These are phyloP conservation scores for Ethmia dodecea DNA, from an alignment of 2,888 invertebrate genomes.

Conservation along the genomic window DNA sequence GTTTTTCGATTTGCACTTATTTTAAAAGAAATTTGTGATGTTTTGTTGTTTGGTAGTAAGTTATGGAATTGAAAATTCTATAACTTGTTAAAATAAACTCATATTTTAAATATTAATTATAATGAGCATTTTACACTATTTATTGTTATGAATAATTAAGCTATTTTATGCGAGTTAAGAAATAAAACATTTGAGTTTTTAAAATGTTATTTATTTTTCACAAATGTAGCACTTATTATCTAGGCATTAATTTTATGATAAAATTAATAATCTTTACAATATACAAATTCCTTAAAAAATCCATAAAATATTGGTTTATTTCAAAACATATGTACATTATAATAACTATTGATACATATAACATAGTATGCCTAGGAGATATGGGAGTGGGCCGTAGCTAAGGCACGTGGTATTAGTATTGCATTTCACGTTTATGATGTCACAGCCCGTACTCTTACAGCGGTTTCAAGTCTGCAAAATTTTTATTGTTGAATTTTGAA, in stretches of 20 bases:
- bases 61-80: conserved; percentile 7
- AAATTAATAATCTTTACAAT: conserved; percentile 78
- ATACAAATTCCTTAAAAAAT: conserved; percentile 76
- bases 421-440: conserved; percentile 29
- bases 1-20: too few relatives aligned
- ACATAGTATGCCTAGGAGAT: conserved; percentile 67
- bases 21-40: not conserved
- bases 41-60: conserved; percentile 5
- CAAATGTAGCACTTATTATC: conserved; percentile 74
- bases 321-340: conserved; percentile 75
- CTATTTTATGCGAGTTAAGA: conserved; percentile 16
- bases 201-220: conserved; percentile 74
- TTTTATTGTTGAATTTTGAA: too few relatives aligned
- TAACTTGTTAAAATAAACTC: conserved; percentile 12
- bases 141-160: conserved; percentile 9
- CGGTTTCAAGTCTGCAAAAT: too few relatives aligned
- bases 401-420: conserved; percentile 66
- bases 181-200: conserved; percentile 61
- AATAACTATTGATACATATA: conserved; percentile 69
- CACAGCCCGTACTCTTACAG: conserved; percentile 19
- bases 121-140: conserved; percentile 6
- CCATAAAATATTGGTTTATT: conserved; percentile 77
- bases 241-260: conserved; percentile 76
- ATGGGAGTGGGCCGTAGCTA: conserved; percentile 70
- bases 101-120: conserved; percentile 10